Base-by-base conservation (phyloP, 1,140 invertebrate species). In the Reticulitermes speratus region DNA sequence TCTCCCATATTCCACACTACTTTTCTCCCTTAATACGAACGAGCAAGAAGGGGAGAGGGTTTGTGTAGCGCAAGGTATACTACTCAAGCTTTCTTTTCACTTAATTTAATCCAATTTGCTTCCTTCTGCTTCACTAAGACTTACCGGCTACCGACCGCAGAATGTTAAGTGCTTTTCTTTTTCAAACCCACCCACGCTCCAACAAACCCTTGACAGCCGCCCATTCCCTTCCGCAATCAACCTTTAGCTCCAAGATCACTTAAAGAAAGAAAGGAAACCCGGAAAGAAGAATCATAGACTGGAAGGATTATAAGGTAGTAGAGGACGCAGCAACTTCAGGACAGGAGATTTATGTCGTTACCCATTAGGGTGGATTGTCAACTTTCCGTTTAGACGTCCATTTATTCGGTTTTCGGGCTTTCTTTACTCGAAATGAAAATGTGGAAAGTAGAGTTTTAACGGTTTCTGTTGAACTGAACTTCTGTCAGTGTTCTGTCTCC, bases 31-130 rank as follows among this genome's bases (percentile, higher is more conserved):
- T 44, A 69, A 86, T 25, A 3, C 48, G 38, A 65, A 75, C 23
- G 85, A 38, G 32, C 12, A 44, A n/a, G 32, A 9, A 85, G 83
- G 83, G 48, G 84, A 5, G 44, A 32, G 84, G 19, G 48, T 23
- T 23, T 19, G 44, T 30, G 32, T 75, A 86, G 59, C 11, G 81
- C 3, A 83, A 5, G 81, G 75, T n/a, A 52, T 55, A 21, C 14
- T 55, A 55, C 52, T 55, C 45, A 32, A 48, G 86, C 86, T 86
- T 86, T 86, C 86, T 84, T 86, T 86, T 86, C 86, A 84, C 86
- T 86, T 84, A 86, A 86, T 86, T 84, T 86, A 86, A 86, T 86
- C 86, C 86, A 86, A 86, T 86, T 86, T 86, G 86, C 59, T 84
- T 86, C 86, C 82, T 86, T 86, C 65, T 75, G 23, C 86, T 65